Evolutionary conservation across 2,888 invertebrate genomes (phyloP), one percentile per base, ranked within the genome.

Genomic region (Dastarcus helophoroides): DNA sequence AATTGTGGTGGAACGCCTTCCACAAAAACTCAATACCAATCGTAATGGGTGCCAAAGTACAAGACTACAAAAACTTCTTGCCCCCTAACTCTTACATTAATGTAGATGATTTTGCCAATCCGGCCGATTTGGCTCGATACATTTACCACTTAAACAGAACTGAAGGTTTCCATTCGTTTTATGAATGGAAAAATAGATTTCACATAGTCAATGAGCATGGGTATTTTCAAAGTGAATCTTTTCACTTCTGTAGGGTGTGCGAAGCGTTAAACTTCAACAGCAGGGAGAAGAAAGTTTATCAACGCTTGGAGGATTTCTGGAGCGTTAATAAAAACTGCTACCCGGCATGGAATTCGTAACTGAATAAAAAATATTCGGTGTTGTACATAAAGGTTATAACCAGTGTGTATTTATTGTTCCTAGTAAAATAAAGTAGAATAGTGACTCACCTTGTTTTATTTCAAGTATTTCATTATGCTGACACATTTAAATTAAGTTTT

Each of bases 201-300:
- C 47, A 61, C 34, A 60, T 76, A 1, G 29, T 67, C 0, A 76
- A 78, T 42, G 78, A 79, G 44, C 78, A 79, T 47, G 79, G 78
- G 0, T 79, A 75, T 48, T 78, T 77, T 44, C 65, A 69, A 8
- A 65, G 69, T 1, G 54, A 54, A 6, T 73, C 75, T 1, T 61
- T 54, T 29, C 76, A 78, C 46, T 70, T 71, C 36, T 79, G 79
- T 46, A 66, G 76, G 31, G 48, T 76, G 5, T 79, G 79, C 47
- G 71, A 79, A 52, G 77, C 76, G n/a, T 56, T 79, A 8, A 73
- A 76, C 51, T 75, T 70, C 44, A 76, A 77, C 46, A 55, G 58
- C 9, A 54, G 46, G 21, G 33, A 37, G 2, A 26, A 22, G 1
- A 69, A 66, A 41, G 47, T 60, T 5, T 68, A 68, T 37, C 22